Evolutionary conservation across 2,113 vertebrate genomes (phyloP).

Genomic region (Oreochromis aureus): DNA sequence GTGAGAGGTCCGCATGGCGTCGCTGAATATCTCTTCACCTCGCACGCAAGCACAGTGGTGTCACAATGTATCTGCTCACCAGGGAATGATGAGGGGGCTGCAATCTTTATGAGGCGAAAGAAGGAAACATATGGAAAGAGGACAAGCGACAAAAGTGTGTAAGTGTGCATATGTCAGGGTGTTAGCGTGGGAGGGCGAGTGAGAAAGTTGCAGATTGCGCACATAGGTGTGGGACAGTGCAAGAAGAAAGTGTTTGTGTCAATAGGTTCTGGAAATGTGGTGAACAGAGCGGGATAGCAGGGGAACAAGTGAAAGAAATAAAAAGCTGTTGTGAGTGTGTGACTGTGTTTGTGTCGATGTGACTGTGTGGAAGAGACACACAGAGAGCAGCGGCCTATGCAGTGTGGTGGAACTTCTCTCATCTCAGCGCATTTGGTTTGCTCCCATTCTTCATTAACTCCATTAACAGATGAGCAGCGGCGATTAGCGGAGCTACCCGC

Average conservation of each 20-base stretch:
- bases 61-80: conserved; percentile 32
- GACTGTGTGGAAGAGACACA: conserved; percentile 18
- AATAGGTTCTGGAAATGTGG: conserved; percentile 49
- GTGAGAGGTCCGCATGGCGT: conserved; percentile 59
- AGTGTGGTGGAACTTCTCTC: conserved; percentile 79
- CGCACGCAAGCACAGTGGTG: conserved; percentile 23
- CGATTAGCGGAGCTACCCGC: conserved; percentile 79
- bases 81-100: conserved; percentile 16
- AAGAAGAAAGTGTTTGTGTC: conserved; percentile 59
- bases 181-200: conserved; percentile 30
- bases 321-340: background rate
- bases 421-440: conserved; percentile 79
- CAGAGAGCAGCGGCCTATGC: conserved; percentile 67
- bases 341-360: conserved; percentile 16
- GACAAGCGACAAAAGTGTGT: conserved; percentile 37
- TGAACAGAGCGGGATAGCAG: background rate
- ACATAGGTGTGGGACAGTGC: conserved; percentile 31
- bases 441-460: conserved; percentile 83
- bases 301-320: conserved; percentile 14
- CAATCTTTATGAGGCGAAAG: conserved; percentile 55
- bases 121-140: conserved; percentile 62
- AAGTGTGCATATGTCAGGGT: conserved; percentile 1
- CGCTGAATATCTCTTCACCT: conserved; percentile 64
- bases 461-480: conserved; percentile 82
- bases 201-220: conserved; percentile 49